Percentiles rank a stretch among this genome's conserved stretches.
These are phyloP conservation scores for Molossus alvarezi DNA, from an alignment of 2,797 vertebrate species.

Conservation along the genomic window DNA sequence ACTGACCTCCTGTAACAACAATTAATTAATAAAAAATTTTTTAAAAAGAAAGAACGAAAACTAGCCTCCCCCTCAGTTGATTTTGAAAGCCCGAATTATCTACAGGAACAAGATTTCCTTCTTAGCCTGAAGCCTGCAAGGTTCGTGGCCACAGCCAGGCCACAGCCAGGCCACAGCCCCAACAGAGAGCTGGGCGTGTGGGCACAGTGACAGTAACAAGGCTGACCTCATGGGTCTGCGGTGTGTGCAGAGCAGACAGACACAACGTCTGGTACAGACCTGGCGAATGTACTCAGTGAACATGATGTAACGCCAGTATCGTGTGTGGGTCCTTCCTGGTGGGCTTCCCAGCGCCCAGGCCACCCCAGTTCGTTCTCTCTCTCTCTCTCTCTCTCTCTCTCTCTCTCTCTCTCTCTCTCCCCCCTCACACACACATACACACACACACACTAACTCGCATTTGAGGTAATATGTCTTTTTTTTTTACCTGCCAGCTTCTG, in stretches of 20 bases:
- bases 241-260: not conserved
- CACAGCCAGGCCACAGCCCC: not conserved
- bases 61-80: not conserved
- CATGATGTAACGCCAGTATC: accelerated
- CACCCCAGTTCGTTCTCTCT: not conserved
- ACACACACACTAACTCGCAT: not conserved
- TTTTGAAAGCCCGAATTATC: not conserved
- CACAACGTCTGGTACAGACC: not conserved
- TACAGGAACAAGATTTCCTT: not conserved
- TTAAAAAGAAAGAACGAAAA: not conserved
- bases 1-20: too few relatives aligned
- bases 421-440: not conserved
- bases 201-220: accelerated
- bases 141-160: accelerated
- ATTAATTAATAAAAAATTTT: too few relatives aligned
- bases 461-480: not conserved
- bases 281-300: not conserved
- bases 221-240: not conserved
- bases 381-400: not conserved
- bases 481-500: slow-evolving; percentile 92
- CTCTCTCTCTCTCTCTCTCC: not conserved
- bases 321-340: not conserved
- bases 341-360: not conserved
- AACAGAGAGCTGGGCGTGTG: accelerated
- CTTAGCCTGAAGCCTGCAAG: not conserved